Conservation (phyloP, 2,113 vertebrate species). For the Podocnemis expansa region DNA sequence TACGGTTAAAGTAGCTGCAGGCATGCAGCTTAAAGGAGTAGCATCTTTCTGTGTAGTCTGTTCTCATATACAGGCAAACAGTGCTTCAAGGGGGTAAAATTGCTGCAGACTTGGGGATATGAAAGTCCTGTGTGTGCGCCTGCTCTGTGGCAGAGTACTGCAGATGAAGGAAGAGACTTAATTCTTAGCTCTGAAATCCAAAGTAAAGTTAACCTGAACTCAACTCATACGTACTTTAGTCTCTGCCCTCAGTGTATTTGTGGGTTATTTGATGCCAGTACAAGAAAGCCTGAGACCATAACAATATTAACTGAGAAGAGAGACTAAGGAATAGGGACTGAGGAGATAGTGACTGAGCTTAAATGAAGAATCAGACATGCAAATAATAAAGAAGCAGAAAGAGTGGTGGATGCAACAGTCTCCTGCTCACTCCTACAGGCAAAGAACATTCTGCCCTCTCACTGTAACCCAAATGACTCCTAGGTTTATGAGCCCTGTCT, state of each 20-base stretch:
- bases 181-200: not conserved
- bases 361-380: not conserved
- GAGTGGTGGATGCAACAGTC: fast-evolving
- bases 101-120: not conserved
- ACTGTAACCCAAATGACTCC: not conserved
- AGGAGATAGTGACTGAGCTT: not conserved
- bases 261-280: not conserved
- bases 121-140: not conserved
- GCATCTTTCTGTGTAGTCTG: not conserved
- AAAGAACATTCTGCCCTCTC: not conserved
- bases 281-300: not conserved
- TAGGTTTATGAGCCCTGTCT: not conserved
- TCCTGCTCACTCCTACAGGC: not conserved
- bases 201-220: not conserved
- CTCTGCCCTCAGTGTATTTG: not conserved
- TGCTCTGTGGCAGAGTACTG: not conserved
- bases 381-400: not conserved
- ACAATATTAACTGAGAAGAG: not conserved
- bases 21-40: not conserved
- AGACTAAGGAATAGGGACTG: not conserved
- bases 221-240: not conserved
- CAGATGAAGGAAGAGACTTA: not conserved
- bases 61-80: not conserved
- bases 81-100: not conserved
- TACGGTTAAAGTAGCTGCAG: not conserved